Conservation (phyloP, 2,888 invertebrate species). For the Platerodrilus igneus region DNA sequence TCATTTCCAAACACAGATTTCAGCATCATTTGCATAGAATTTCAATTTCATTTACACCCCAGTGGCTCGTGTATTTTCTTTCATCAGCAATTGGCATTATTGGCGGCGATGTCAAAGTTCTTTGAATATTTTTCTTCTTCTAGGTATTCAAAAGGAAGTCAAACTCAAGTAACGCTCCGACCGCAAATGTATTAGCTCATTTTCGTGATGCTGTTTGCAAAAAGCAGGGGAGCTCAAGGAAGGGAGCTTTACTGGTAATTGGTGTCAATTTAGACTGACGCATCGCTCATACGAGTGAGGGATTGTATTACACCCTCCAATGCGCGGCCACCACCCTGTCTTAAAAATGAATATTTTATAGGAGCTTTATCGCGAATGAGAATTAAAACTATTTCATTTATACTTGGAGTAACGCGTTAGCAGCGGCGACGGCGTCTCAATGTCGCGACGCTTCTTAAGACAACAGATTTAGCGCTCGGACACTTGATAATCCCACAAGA, state of each 20-base stretch:
- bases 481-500: slow-evolving; percentile 21
- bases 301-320: slow-evolving; percentile 46
- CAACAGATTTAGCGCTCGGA: slow-evolving; percentile 24
- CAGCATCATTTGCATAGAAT: slow-evolving; percentile 52
- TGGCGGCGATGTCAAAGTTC: too few species aligned
- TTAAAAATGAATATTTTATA: slow-evolving; percentile 18
- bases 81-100: too few species aligned
- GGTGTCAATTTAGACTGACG: slow-evolving; percentile 63
- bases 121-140: slow-evolving; percentile 7
- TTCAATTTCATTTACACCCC: slow-evolving; percentile 55
- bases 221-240: slow-evolving; percentile 40
- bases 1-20: slow-evolving; percentile 31
- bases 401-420: too few species aligned
- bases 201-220: slow-evolving; percentile 49
- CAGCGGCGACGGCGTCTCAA: slow-evolving; percentile 24
- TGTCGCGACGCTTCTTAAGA: slow-evolving; percentile 23
- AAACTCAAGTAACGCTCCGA: slow-evolving; percentile 11
- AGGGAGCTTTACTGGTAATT: slow-evolving; percentile 60
- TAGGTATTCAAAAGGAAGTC: too few species aligned
- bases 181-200: slow-evolving; percentile 45
- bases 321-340: slow-evolving; percentile 29
- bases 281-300: slow-evolving; percentile 50
- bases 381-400: slow-evolving; percentile 28
- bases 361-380: not conserved
- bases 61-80: slow-evolving; percentile 38